Evolutionary conservation across 2,888 invertebrate genomes (phyloP).

Genomic region (Caenorhabditis imperialis): DNA sequence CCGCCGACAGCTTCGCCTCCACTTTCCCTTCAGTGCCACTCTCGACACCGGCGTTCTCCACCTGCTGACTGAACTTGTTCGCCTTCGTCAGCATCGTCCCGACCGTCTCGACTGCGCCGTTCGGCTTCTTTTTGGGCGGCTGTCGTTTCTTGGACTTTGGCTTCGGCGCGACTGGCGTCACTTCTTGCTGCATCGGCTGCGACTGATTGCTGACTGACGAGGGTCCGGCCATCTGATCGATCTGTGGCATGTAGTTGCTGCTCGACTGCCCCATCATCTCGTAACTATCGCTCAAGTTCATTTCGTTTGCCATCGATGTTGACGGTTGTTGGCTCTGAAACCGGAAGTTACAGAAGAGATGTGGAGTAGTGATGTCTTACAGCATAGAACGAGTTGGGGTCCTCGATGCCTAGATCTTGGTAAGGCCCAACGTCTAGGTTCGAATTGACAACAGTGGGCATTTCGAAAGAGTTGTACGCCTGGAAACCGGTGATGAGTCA

Average conservation of each 20-base stretch:
- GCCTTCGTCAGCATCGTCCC: constrained; percentile 33
- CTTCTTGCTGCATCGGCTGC: constrained; percentile 10
- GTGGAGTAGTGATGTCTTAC: constrained; percentile 7
- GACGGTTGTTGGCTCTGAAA: constrained; percentile 50
- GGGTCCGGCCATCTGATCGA: constrained; percentile 31
- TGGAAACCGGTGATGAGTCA: too few relatives aligned
- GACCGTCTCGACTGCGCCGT: constrained; percentile 17
- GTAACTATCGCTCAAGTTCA: constrained; percentile 11
- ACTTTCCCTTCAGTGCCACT: not conserved
- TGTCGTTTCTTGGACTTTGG: constrained; percentile 21
- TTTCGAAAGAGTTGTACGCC: constrained; percentile 50
- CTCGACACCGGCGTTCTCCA: constrained; percentile 8
- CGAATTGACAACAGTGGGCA: constrained; percentile 29
- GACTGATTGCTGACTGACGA: constrained; percentile 14
- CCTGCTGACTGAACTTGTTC: constrained; percentile 27
- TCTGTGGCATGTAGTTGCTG: constrained; percentile 32
- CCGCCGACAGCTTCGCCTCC: constrained; percentile 17
- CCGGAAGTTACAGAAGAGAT: not conserved
- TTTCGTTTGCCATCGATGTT: constrained; percentile 25
- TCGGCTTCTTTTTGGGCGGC: constrained; percentile 25
- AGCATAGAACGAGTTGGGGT: constrained; percentile 31
- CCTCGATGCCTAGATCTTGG: constrained; percentile 25
- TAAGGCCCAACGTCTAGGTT: constrained; percentile 15
- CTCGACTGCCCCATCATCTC: constrained; percentile 21
- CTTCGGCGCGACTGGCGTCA: constrained; percentile 2